Percentiles rank a stretch among this genome's conserved stretches.
phyloP scores from a whole-genome alignment of 2,113 vertebrate species.

The Cyrtonyx montezumae region DNA sequence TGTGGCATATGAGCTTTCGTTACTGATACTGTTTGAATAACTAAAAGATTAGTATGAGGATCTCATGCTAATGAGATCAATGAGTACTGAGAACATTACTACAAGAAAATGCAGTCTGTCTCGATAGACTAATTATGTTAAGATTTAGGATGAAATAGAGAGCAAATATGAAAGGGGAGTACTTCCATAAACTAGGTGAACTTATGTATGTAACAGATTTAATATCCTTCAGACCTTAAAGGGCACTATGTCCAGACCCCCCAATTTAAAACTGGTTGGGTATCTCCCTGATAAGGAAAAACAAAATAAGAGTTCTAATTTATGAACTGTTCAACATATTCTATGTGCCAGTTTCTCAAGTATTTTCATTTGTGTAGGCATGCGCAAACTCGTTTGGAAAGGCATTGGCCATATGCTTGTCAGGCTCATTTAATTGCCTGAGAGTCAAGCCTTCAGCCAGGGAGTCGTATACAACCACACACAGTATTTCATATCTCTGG shows the following conservation, averaged over 20 bases:
- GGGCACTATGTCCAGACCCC: not conserved
- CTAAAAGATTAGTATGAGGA: not conserved
- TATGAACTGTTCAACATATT: not conserved
- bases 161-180: not conserved
- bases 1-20: not conserved
- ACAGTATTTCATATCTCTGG: conserved; percentile 14
- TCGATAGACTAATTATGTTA: not conserved
- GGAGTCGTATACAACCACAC: not conserved
- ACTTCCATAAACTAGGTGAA: not conserved
- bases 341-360: not conserved
- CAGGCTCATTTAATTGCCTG: conserved; percentile 21
- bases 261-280: not conserved
- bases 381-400: not conserved
- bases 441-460: conserved; percentile 1
- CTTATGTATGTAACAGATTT: not conserved
- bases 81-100: not conserved
- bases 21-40: not conserved
- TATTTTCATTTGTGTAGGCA: not conserved
- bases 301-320: not conserved
- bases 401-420: not conserved
- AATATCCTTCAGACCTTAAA: not conserved
- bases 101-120: not conserved
- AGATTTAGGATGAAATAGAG: not conserved
- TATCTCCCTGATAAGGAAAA: not conserved
- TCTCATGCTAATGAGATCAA: not conserved